Base-by-base conservation (phyloP, 2,797 vertebrate genomes). In the Anas flavirostris region DNA sequence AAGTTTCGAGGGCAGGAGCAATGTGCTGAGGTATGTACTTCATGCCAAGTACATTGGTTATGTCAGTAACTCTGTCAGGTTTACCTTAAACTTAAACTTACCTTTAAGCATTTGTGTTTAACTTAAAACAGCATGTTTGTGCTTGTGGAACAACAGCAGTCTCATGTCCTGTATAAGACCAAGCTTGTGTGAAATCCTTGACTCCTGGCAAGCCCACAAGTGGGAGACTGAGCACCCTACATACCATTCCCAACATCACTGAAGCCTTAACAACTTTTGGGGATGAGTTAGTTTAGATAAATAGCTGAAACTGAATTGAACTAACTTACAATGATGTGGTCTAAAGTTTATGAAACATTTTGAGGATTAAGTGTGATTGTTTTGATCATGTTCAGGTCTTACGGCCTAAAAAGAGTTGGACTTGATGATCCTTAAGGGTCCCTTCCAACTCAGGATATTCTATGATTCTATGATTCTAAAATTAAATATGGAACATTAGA, bases 141-240 rank as follows among this genome's bases (percentile, higher is more conserved):
- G 52, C 25, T 74, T 67, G 14, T 25, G 43, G 52, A 88, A 75
- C 73, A 90, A 18, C 28, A 86, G n/a, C 1, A 18, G 6, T 60
- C 66, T 50, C 60, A 63, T 9, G 39, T 19, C 48, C 60, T 1
- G 0, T 3, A 0, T 33, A 67, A 46, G 26, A 75, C 9, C 19
- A 87, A 82, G 29, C 37, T 73, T 25, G n/a, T 7, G 10, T 31
- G 16, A 76, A 53, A 7, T 7, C 37, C 41, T 39, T 33, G 41
- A 74, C 39, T 69, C 43, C 43, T 46, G 60, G 58, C 1, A 69
- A 53, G 7, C 59, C 10, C 9, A 77, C 53, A 91, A 55, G 1
- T 39, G 55, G 17, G 52, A 93, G 52, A 68, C 12, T 0, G 3
- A 82, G 33, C 18, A 82, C 15, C 43, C 48, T 31, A 46, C 28